phyloP scores from a whole-genome alignment of 64 coral and sea anemone genomes.

The Pachyseris speciosa region DNA sequence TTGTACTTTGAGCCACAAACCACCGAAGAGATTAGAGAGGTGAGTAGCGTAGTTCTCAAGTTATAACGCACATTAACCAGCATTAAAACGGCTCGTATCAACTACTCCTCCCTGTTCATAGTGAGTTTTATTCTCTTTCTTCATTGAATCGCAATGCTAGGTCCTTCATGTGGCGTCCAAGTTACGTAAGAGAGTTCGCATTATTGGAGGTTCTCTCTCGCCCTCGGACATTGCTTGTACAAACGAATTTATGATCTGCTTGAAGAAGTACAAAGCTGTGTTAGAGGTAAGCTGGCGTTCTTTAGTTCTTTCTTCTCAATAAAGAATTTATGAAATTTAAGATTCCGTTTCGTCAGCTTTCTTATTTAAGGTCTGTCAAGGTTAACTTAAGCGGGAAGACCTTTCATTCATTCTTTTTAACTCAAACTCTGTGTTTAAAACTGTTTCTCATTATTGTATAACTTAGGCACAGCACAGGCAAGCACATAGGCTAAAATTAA shows the following conservation, averaged over 20 bases:
- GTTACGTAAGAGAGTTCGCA: conserved; percentile 69
- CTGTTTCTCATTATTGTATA: no score
- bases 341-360: no score
- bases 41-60: conserved; percentile 7
- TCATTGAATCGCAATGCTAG: conserved; percentile 43
- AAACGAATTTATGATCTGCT: conserved; percentile 70
- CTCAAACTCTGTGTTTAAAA: no score
- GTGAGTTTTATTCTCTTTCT: background rate
- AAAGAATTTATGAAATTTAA: no score
- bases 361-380: no score
- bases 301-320: background rate
- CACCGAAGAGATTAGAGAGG: conserved; percentile 87
- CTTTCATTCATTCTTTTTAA: no score
- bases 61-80: background rate
- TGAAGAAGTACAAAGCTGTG: conserved; percentile 81
- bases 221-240: conserved; percentile 93
- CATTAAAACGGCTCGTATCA: background rate
- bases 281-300: conserved; percentile 52
- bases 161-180: conserved; percentile 58
- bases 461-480: no score
- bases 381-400: no score
- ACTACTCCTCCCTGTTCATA: background rate
- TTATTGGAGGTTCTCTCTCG: conserved; percentile 77
- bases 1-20: conserved; percentile 86
- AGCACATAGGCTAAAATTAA: no score